Conservation (phyloP, 2,888 invertebrate species). For the Miltochrista miniata region DNA sequence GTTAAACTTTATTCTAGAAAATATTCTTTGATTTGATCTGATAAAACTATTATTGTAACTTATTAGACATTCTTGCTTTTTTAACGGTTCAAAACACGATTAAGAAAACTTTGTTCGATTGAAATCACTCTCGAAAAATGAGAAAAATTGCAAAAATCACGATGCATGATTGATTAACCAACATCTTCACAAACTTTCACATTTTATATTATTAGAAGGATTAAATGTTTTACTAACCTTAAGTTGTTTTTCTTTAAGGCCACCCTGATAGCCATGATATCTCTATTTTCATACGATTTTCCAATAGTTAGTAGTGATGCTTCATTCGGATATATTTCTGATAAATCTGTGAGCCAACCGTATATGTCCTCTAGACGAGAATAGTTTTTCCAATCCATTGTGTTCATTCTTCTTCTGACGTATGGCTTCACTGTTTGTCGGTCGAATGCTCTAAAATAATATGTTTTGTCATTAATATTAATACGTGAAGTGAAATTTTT, state of each 20-base stretch:
- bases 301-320: constrained; percentile 44
- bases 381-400: constrained; percentile 82
- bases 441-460: constrained; percentile 55
- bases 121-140: no score
- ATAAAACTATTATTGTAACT: no score
- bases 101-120: no score
- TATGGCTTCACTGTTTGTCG: constrained; percentile 57
- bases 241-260: constrained; percentile 22
- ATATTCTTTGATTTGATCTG: no score
- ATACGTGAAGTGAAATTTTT: no score
- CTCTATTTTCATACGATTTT: constrained; percentile 3
- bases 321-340: constrained; percentile 59
- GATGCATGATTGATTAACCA: no score
- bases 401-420: constrained; percentile 55
- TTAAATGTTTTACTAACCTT: constrained; percentile 23
- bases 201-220: no score
- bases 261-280: constrained; percentile 40
- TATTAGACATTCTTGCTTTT: no score
- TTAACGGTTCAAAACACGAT: no score
- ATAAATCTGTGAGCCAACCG: constrained; percentile 80
- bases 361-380: constrained; percentile 84
- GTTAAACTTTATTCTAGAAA: no score
- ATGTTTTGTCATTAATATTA: neutral
- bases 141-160: no score
- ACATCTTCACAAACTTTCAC: no score